These are phyloP conservation scores for Dolichallabes microphthalmus DNA, from an alignment of 2,113 vertebrate genomes.

Conservation along the genomic window DNA sequence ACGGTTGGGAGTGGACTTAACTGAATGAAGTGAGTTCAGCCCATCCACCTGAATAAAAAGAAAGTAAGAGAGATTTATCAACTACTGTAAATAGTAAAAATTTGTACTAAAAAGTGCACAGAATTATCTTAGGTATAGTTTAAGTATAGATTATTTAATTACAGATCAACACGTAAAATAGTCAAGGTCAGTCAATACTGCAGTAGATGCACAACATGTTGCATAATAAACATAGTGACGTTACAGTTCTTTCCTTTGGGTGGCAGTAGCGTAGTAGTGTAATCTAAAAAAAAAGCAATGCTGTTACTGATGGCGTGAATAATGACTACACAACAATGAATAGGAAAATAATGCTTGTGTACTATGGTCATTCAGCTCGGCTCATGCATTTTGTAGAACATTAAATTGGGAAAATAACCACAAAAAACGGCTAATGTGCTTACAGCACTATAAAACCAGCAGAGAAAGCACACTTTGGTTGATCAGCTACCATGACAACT, in stretches of 20 bases:
- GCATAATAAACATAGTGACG: neutral
- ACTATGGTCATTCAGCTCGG: neutral
- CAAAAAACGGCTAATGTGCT: constrained; percentile 40
- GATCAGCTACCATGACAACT: constrained; percentile 51
- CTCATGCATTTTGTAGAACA: neutral
- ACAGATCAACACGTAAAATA: neutral
- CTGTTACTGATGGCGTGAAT: neutral
- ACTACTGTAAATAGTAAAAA: no score
- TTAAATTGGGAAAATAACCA: neutral
- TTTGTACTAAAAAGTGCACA: neutral
- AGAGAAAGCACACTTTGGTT: constrained; percentile 34
- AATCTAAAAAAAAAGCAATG: neutral
- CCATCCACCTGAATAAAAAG: constrained; percentile 81
- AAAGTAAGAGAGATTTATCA: neutral
- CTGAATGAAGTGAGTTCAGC: constrained; percentile 91
- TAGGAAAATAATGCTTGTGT: neutral
- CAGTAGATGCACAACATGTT: neutral
- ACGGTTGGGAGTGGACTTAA: constrained; percentile 92
- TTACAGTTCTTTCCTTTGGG: constrained; percentile 15
- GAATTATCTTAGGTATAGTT: no score
- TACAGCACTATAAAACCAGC: constrained; percentile 52
- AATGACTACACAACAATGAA: neutral
- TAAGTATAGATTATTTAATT: no score
- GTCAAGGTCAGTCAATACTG: neutral
- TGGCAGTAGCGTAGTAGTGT: constrained; percentile 11